Evolutionary conservation across 2,113 vertebrate species (phyloP).

Genomic region (Spilogale gracilis): DNA sequence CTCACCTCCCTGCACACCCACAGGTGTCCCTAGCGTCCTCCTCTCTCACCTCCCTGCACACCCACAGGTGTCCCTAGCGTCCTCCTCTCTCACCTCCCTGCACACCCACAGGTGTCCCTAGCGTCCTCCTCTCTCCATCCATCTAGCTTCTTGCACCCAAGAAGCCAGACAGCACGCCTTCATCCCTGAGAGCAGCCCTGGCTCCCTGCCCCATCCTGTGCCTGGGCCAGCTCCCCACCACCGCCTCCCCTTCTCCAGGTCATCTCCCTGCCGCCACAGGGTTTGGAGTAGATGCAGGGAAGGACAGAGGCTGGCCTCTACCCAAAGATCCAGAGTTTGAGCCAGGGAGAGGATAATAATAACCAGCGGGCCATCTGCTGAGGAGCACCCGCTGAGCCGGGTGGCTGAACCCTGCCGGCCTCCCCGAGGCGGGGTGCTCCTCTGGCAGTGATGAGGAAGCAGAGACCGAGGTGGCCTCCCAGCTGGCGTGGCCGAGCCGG

Average conservation of each 20-base stretch:
- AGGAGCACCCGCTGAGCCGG: not conserved
- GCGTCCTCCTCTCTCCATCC: not conserved
- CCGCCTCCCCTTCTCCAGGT: no score
- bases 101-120: not conserved
- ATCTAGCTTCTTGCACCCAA: not conserved
- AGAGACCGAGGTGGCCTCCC: not conserved
- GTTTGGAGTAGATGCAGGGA: not conserved
- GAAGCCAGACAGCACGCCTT: not conserved
- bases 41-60: no score
- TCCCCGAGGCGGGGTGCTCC: not conserved
- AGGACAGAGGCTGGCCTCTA: not conserved
- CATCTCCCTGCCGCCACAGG: not conserved
- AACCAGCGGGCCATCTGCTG: not conserved
- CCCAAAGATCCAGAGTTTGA: not conserved
- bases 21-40: no score
- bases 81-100: not conserved
- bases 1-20: no score
- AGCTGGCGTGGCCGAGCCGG: not conserved
- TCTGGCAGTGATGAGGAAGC: not conserved
- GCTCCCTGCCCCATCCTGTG: not conserved
- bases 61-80: no score
- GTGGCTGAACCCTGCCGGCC: not conserved
- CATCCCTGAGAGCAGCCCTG: not conserved
- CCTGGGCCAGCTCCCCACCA: no score
- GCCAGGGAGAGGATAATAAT: no score